Evolutionary conservation across 2,888 invertebrate genomes (phyloP).

Genomic region (Xylota sylvarum): DNA sequence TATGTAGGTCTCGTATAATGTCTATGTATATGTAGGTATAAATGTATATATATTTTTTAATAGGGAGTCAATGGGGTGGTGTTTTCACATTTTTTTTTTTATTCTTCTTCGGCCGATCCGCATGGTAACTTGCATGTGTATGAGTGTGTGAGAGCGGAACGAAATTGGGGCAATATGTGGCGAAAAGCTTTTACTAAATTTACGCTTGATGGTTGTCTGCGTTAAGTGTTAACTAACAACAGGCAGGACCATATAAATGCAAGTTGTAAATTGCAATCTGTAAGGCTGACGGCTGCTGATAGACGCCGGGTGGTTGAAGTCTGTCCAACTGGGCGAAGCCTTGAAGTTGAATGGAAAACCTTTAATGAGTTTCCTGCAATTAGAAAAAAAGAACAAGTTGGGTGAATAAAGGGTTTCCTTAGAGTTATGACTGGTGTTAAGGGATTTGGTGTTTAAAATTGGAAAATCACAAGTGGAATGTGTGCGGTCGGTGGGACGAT

Average conservation of each 20-base stretch:
- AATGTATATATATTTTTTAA: not conserved
- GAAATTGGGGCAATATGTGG: slow-evolving; percentile 29
- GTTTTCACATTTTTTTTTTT: not conserved
- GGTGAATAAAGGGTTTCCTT: not conserved
- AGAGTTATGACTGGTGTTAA: not conserved
- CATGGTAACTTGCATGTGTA: not conserved
- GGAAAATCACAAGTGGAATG: not conserved
- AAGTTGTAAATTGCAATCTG: slow-evolving; percentile 43
- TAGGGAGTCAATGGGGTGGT: slow-evolving; percentile 22
- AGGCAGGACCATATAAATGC: slow-evolving; percentile 10
- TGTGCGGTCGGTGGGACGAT: no score
- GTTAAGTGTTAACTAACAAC: slow-evolving; percentile 28
- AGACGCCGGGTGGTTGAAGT: not conserved
- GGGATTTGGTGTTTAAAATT: not conserved
- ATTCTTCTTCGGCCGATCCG: not conserved
- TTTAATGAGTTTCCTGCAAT: not conserved
- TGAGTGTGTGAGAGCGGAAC: slow-evolving; percentile 6
- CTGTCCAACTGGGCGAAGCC: not conserved
- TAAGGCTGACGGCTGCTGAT: not conserved
- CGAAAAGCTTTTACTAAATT: slow-evolving; percentile 40
- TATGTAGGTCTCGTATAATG: not conserved
- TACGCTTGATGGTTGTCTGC: slow-evolving; percentile 10
- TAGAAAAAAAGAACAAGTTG: not conserved
- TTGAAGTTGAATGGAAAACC: not conserved
- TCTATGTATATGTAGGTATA: not conserved